A percentile compares a stretch with the other conserved stretches of the same genome.
Evolutionary conservation across 2,797 vertebrate genomes (phyloP).

Genomic region (Margarornis squamiger): DNA sequence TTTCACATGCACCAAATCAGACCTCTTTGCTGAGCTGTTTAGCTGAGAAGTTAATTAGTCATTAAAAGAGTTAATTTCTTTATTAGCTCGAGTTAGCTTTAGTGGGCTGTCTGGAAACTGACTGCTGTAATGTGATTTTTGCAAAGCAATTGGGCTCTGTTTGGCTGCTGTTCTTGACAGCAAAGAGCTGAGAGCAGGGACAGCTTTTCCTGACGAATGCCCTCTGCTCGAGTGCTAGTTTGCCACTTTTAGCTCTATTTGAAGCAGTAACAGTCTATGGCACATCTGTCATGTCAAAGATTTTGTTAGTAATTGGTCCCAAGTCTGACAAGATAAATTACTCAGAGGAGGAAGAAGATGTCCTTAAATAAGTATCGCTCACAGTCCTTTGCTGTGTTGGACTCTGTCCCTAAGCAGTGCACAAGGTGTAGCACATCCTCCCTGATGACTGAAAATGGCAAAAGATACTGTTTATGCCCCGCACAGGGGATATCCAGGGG

Average conservation of each 20-base stretch:
- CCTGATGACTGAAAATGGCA: not conserved
- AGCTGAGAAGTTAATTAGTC: not conserved
- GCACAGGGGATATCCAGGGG: too few relatives aligned
- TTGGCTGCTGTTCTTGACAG: not conserved
- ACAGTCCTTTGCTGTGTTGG: not conserved
- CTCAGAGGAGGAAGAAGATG: not conserved
- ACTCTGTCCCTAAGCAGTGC: not conserved
- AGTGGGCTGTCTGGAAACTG: not conserved
- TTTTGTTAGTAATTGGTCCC: not conserved
- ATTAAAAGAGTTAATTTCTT: not conserved
- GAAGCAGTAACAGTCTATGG: not conserved
- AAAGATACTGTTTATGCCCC: not conserved
- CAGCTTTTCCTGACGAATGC: not conserved
- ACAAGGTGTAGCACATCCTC: not conserved
- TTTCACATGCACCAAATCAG: not conserved
- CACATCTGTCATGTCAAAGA: not conserved
- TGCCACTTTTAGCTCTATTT: not conserved
- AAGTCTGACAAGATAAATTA: conserved; percentile 22
- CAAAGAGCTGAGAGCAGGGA: not conserved
- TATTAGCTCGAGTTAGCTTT: not conserved
- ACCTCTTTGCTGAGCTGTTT: not conserved
- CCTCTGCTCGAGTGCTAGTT: accelerated
- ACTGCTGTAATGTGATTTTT: not conserved
- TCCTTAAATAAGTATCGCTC: not conserved
- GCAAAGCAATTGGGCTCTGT: not conserved